phyloP scores from a whole-genome alignment of 23 tunicate genomes.

The Styela plicata region DNA sequence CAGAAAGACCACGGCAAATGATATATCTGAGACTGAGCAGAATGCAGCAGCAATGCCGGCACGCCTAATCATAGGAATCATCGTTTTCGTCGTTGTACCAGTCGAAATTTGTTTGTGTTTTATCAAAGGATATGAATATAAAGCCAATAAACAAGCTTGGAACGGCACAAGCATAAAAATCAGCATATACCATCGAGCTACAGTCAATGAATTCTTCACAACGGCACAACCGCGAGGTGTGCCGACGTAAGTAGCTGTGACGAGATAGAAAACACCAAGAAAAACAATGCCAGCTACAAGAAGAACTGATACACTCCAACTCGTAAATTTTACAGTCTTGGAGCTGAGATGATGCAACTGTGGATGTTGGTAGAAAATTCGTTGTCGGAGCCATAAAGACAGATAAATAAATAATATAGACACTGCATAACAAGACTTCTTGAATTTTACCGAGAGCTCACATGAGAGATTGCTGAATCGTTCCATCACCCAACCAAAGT shows the following conservation, averaged over 20 bases:
- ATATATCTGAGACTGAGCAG: neutral
- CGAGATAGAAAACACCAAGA: neutral
- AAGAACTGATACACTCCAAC: constrained; percentile 9
- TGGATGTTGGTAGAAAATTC: constrained; percentile 29
- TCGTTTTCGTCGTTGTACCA: neutral
- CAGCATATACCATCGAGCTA: neutral
- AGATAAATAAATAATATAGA: neutral
- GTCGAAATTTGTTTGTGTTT: neutral
- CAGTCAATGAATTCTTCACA: neutral
- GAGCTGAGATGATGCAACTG: constrained; percentile 25
- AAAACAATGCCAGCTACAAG: neutral
- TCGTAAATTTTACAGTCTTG: neutral
- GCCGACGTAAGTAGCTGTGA: neutral
- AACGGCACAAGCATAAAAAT: neutral
- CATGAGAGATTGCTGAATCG: constrained; percentile 15
- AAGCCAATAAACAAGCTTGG: neutral
- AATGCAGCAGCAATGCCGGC: neutral
- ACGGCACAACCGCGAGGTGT: constrained; percentile 13
- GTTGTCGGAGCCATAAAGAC: constrained; percentile 18
- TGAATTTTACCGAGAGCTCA: constrained; percentile 23
- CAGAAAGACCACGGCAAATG: neutral
- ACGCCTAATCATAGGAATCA: constrained; percentile 3
- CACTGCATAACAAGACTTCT: constrained; percentile 2
- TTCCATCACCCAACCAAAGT: constrained; percentile 1
- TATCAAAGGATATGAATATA: neutral